These are phyloP conservation scores for Nephila pilipes DNA, from an alignment of 1,140 invertebrate species.

Conservation along the genomic window DNA sequence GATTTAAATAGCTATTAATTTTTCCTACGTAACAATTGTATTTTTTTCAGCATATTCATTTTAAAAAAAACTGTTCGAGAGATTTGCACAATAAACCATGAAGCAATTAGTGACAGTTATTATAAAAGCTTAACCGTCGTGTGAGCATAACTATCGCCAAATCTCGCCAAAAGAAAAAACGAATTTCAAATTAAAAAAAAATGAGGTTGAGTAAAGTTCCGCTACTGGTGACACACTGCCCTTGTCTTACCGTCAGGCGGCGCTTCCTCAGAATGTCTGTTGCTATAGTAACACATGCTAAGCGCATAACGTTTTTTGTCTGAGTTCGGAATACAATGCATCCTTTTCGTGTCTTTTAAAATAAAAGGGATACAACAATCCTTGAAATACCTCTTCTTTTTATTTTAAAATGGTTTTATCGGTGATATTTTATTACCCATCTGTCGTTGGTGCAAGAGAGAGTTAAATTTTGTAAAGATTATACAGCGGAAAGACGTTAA, in stretches of 20 bases:
- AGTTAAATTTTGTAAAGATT: background rate
- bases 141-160: conserved; percentile 8
- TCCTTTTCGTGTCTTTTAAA: background rate
- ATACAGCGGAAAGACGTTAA: background rate
- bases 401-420: background rate
- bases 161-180: conserved; percentile 34
- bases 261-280: conserved; percentile 37
- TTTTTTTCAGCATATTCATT: too few relatives aligned
- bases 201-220: conserved; percentile 66
- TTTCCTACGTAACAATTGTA: too few relatives aligned
- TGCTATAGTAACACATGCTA: conserved; percentile 53
- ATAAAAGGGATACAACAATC: background rate
- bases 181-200: conserved; percentile 53
- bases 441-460: background rate
- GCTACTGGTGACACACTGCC: conserved; percentile 71
- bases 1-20: too few relatives aligned
- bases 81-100: background rate
- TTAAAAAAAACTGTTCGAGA: background rate
- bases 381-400: background rate
- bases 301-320: conserved; percentile 22
- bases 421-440: background rate
- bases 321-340: background rate
- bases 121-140: background rate
- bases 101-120: background rate
- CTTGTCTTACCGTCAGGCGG: conserved; percentile 65